Conservation (phyloP, 2,113 vertebrate species). For the Romanogobio albipinnatus region DNA sequence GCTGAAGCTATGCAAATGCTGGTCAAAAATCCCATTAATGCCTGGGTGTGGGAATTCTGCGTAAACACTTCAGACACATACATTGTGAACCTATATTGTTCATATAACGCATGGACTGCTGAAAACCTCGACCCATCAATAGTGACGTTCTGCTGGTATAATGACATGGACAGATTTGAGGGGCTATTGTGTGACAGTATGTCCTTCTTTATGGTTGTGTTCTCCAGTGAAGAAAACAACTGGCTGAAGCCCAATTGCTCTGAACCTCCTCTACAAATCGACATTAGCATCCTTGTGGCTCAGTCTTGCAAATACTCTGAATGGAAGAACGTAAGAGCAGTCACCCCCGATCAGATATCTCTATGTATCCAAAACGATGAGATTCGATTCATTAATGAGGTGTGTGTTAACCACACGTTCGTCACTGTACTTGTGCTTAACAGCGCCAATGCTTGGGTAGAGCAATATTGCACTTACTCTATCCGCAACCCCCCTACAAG, state of each 20-base stretch:
- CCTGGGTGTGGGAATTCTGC: conserved; percentile 77
- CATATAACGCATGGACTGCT: conserved; percentile 70
- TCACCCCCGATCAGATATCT: conserved; percentile 61
- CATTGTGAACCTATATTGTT: conserved; percentile 70
- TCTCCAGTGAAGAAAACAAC: conserved; percentile 66
- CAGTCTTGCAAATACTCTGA: conserved; percentile 68
- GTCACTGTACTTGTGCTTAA: conserved; percentile 61
- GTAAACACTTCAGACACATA: conserved; percentile 63
- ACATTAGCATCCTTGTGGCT: background rate
- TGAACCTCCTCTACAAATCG: background rate
- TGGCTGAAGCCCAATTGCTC: conserved; percentile 71
- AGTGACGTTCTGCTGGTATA: conserved; percentile 72
- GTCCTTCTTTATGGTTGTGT: conserved; percentile 69
- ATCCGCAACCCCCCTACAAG: conserved; percentile 7
- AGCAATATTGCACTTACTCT: conserved; percentile 63
- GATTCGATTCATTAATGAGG: conserved; percentile 60
- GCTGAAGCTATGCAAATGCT: conserved; percentile 65
- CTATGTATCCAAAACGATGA: conserved; percentile 71
- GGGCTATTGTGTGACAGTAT: conserved; percentile 69
- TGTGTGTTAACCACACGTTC: conserved; percentile 73
- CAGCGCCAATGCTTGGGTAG: conserved; percentile 67
- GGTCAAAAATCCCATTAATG: conserved; percentile 65
- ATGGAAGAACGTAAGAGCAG: conserved; percentile 64
- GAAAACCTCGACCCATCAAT: conserved; percentile 57
- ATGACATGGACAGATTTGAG: conserved; percentile 65